Conservation (phyloP, 2,888 invertebrate genomes). For the Theretra japonica region DNA sequence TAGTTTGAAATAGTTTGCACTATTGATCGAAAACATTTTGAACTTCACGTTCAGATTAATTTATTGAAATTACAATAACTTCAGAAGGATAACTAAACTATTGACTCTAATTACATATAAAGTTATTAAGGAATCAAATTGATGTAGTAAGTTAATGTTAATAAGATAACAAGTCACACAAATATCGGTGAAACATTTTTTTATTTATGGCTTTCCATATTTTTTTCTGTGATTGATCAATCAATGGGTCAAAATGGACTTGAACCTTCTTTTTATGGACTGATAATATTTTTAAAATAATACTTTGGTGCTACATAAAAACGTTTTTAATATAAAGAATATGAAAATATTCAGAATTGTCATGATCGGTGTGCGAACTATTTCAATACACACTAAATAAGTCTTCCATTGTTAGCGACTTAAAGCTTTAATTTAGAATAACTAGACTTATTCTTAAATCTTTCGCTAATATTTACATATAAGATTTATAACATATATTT, state of each 20-base stretch:
- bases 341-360: background rate
- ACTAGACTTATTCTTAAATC: conserved; percentile 53
- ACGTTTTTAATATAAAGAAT: background rate
- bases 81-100: too few species aligned
- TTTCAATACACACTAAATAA: conserved; percentile 42
- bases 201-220: too few species aligned
- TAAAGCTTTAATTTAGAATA: conserved; percentile 77
- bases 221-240: background rate
- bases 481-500: background rate
- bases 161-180: too few species aligned
- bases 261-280: background rate
- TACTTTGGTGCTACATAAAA: background rate
- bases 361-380: background rate
- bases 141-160: too few species aligned
- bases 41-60: too few species aligned
- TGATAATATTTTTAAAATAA: background rate
- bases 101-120: too few species aligned
- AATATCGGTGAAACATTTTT: too few species aligned
- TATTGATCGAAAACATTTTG: background rate
- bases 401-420: conserved; percentile 60
- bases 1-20: conserved; percentile 15
- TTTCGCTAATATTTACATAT: conserved; percentile 7
- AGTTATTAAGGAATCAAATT: too few species aligned
- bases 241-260: background rate
- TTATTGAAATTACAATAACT: too few species aligned